Conservation (phyloP, 2,113 vertebrate species). For the Nematolebias whitei region DNA sequence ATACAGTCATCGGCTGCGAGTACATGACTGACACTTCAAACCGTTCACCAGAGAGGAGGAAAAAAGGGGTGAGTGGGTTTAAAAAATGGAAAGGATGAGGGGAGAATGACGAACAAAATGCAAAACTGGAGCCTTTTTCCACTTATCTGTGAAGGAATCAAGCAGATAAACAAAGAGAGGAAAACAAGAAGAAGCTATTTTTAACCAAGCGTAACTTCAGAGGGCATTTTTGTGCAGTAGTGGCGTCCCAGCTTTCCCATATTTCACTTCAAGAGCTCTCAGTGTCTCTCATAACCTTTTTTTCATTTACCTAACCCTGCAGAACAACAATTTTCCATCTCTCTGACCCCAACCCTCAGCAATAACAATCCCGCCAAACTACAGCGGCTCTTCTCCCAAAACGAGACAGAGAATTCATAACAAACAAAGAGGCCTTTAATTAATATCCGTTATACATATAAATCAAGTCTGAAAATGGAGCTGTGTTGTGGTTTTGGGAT, state of each 20-base stretch:
- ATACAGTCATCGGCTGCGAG: constrained; percentile 53
- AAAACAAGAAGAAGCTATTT: constrained; percentile 12
- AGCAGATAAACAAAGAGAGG: constrained; percentile 35
- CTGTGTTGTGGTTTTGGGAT: constrained; percentile 62
- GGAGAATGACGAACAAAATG: constrained; percentile 21
- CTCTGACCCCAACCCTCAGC: constrained; percentile 44
- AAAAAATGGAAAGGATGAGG: constrained; percentile 34
- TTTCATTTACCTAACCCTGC: constrained; percentile 61
- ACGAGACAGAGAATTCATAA: constrained; percentile 46
- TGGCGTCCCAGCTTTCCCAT: constrained; percentile 48
- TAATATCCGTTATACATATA: constrained; percentile 62
- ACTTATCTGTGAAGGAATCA: constrained; percentile 52
- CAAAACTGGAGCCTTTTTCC: constrained; percentile 38
- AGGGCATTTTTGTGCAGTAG: constrained; percentile 27
- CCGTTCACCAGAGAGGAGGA: constrained; percentile 25
- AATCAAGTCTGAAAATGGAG: constrained; percentile 49
- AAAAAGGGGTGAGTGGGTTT: background rate
- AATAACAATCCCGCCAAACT: constrained; percentile 46
- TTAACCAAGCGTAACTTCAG: constrained; percentile 35
- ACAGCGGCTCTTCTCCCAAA: constrained; percentile 19
- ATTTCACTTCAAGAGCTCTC: constrained; percentile 9
- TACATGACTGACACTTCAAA: constrained; percentile 44
- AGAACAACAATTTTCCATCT: constrained; percentile 46
- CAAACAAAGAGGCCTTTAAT: constrained; percentile 69
- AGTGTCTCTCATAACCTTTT: constrained; percentile 52